Conservation (phyloP, 2,888 invertebrate genomes). For the Eledone cirrhosa region DNA sequence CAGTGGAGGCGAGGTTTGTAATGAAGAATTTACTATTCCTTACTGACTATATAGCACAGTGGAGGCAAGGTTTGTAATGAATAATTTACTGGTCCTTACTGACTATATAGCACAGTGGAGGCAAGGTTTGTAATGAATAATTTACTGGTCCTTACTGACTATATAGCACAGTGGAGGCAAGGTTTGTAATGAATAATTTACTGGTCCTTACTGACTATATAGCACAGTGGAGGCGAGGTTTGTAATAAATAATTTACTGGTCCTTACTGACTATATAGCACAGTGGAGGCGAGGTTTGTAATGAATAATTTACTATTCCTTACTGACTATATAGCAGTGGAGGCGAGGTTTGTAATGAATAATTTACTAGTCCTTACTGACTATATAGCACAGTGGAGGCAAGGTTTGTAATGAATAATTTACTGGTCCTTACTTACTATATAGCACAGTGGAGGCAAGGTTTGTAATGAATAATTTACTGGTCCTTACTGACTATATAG, state of each 20-base stretch:
- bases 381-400: not conserved
- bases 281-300: not conserved
- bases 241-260: not conserved
- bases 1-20: not conserved
- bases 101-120: not conserved
- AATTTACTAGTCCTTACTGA: not conserved
- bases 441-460: not conserved
- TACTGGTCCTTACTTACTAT: not conserved
- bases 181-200: not conserved
- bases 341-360: not conserved
- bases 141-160: not conserved
- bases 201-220: not conserved
- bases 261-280: not conserved
- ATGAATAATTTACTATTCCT: not conserved
- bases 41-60: not conserved
- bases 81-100: not conserved
- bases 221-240: not conserved
- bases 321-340: not conserved
- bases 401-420: not conserved
- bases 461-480: not conserved
- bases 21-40: not conserved
- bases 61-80: not conserved
- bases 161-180: not conserved
- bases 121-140: not conserved
- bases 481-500: not conserved